phyloP scores from a whole-genome alignment of 1,140 invertebrate species.

The Phenacoccus solenopsis region DNA sequence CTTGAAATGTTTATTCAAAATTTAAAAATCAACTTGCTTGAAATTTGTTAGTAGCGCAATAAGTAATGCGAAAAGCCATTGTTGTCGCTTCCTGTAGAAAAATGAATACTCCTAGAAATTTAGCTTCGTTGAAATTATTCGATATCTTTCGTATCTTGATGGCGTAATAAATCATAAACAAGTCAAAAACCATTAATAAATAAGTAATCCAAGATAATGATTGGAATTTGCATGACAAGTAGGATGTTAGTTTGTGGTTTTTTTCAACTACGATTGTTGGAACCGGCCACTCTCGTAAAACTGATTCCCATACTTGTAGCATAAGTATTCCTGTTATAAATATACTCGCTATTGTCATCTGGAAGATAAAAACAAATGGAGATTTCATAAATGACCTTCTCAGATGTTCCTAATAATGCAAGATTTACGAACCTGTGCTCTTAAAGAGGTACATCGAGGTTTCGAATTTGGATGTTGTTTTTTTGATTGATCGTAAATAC shows the following conservation, averaged over 20 bases:
- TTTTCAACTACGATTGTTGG: no score
- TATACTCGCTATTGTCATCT: no score
- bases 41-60: not conserved
- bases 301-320: no score
- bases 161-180: constrained; percentile 69
- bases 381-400: no score
- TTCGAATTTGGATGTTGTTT: not conserved
- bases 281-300: no score
- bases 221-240: not conserved
- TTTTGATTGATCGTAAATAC: not conserved
- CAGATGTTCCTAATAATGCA: no score
- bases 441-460: not conserved
- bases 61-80: not conserved
- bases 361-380: no score
- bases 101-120: constrained; percentile 74
- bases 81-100: constrained; percentile 41
- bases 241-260: not conserved
- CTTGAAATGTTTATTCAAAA: no score
- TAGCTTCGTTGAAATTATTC: constrained; percentile 78
- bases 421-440: not conserved
- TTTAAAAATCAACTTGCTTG: no score
- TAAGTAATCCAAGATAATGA: no score
- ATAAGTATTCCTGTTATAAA: no score
- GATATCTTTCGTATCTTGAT: constrained; percentile 75
- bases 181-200: constrained; percentile 64